These are phyloP conservation scores for Yoshiicerus persimilis DNA, from an alignment of 1,140 invertebrate species.

Conservation along the genomic window DNA sequence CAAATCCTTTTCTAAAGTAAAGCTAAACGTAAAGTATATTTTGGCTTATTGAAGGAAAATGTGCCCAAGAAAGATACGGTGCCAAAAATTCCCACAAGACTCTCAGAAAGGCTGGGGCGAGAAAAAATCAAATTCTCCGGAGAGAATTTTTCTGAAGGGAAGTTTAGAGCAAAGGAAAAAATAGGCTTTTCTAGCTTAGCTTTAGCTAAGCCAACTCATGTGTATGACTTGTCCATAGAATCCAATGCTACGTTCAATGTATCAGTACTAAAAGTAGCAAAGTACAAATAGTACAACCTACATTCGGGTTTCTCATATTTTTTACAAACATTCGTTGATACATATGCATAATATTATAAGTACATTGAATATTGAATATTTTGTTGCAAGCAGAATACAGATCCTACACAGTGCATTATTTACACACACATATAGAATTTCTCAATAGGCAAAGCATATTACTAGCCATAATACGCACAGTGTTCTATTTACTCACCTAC, in stretches of 20 bases:
- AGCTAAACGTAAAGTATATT: conserved; percentile 23
- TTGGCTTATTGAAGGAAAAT: conserved; percentile 38
- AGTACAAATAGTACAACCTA: not conserved
- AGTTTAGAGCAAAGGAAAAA: not conserved
- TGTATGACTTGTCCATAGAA: not conserved
- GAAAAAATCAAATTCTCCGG: conserved; percentile 25
- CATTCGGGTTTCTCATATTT: not conserved
- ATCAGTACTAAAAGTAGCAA: not conserved
- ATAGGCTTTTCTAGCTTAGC: not conserved
- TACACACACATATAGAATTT: no score
- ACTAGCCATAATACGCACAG: no score
- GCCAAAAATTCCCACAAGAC: conserved; percentile 36
- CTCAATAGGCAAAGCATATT: no score
- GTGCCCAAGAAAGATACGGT: conserved; percentile 33
- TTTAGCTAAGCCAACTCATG: not conserved
- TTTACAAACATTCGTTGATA: not conserved
- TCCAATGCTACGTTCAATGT: not conserved
- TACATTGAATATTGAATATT: not conserved
- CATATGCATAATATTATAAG: not conserved
- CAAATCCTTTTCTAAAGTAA: conserved; percentile 1
- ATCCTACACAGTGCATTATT: no score
- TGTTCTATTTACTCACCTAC: not conserved
- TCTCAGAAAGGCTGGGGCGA: conserved; percentile 18
- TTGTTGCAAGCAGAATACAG: no score
- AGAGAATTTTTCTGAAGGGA: not conserved